phyloP scores from a whole-genome alignment of 2,888 invertebrate genomes.

The Tortrix viridana region DNA sequence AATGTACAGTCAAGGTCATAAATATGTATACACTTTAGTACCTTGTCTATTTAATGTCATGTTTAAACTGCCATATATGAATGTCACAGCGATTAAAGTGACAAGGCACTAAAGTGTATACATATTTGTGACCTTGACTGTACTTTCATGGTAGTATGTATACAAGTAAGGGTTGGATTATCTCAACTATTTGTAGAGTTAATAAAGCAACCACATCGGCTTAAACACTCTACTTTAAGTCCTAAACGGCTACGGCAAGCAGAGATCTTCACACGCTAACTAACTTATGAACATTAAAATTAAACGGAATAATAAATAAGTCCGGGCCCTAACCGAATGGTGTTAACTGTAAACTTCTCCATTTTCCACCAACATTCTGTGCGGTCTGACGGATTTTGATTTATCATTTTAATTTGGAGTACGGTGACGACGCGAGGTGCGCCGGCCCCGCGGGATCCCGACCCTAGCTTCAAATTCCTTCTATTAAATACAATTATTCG shows the following conservation, averaged over 20 bases:
- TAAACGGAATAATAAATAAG: constrained; percentile 26
- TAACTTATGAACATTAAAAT: constrained; percentile 17
- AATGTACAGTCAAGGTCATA: no score
- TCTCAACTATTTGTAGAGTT: no score
- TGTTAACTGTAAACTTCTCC: constrained; percentile 31
- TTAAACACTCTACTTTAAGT: constrained; percentile 40
- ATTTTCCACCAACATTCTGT: constrained; percentile 34
- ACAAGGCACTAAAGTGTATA: no score
- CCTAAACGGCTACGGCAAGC: constrained; percentile 44
- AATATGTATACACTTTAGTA: no score
- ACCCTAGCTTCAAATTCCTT: constrained; percentile 67
- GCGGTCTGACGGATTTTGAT: constrained; percentile 75
- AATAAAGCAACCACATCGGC: constrained; percentile 56
- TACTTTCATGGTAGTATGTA: no score
- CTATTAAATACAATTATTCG: constrained; percentile 57
- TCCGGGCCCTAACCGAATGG: constrained; percentile 15
- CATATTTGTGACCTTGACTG: no score
- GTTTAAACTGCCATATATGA: no score
- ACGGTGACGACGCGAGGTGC: constrained; percentile 70
- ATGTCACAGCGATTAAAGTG: no score
- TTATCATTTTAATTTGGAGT: constrained; percentile 81
- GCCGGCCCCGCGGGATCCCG: constrained; percentile 60
- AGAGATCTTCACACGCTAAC: constrained; percentile 1
- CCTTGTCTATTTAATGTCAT: no score
- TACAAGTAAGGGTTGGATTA: no score